phyloP scores from a whole-genome alignment of 2,113 vertebrate species.

The Mormoops blainvillei region DNA sequence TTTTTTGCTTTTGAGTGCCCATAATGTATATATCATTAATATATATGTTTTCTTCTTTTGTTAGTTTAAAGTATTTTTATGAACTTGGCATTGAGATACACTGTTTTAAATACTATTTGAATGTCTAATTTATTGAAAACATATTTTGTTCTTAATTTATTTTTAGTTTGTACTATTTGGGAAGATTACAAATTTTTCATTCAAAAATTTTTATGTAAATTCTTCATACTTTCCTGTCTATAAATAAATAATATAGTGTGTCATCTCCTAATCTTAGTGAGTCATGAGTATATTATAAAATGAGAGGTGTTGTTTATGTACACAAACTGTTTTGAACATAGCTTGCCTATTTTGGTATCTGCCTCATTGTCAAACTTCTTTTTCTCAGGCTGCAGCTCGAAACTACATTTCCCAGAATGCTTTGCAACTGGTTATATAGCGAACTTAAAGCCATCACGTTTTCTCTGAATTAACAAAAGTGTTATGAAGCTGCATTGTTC shows the following conservation, averaged over 20 bases:
- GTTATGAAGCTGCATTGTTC: too few relatives aligned
- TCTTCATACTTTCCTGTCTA: background rate
- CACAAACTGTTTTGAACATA: background rate
- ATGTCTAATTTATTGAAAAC: background rate
- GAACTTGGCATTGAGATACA: background rate
- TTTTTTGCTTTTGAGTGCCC: background rate
- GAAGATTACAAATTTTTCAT: background rate
- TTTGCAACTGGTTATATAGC: background rate
- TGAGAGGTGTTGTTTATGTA: background rate
- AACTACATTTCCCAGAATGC: background rate
- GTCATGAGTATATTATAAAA: background rate
- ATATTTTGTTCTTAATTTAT: background rate
- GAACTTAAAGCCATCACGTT: background rate
- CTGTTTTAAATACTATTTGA: background rate
- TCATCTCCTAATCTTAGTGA: background rate
- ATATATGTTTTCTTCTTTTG: background rate
- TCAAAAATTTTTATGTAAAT: background rate
- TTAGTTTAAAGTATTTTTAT: background rate
- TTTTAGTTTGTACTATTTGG: background rate
- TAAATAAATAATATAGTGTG: background rate
- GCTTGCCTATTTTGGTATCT: background rate
- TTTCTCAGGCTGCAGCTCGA: background rate
- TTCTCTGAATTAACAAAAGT: background rate
- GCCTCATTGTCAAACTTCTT: background rate
- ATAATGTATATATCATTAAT: background rate